Conservation (phyloP, 1,140 invertebrate species). For the Camponotus floridanus region DNA sequence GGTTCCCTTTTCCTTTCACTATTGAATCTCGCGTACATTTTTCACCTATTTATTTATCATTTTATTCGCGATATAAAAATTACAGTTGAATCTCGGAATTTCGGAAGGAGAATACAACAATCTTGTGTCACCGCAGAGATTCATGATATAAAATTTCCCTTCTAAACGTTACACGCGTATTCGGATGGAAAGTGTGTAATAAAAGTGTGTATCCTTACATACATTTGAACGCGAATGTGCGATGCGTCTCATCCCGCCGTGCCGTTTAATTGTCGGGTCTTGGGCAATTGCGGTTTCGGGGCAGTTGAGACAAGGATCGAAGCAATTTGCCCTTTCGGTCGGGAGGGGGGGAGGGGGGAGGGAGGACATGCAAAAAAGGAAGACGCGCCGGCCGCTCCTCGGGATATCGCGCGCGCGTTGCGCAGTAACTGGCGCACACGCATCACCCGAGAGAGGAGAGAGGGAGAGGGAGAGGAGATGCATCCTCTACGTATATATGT, state of each 20-base stretch:
- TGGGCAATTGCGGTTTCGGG: conserved; percentile 76
- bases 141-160: too few species aligned
- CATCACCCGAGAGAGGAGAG: background rate
- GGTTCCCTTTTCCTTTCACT: background rate
- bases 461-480: background rate
- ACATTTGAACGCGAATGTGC: background rate
- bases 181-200: background rate
- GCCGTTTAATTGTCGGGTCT: conserved; percentile 76
- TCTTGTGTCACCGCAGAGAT: background rate
- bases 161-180: too few species aligned
- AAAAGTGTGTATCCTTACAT: background rate
- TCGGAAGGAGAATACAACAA: background rate
- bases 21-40: background rate
- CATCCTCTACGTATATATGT: background rate
- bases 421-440: conserved; percentile 28
- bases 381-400: conserved; percentile 40
- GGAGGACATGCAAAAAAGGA: conserved; percentile 18
- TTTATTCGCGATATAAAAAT: too few species aligned
- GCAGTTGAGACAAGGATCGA: conserved; percentile 78
- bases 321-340: conserved; percentile 75
- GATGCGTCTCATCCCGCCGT: conserved; percentile 24
- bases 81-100: background rate
- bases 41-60: too few species aligned
- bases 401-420: conserved; percentile 53
- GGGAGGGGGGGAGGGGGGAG: background rate